Base-by-base conservation (phyloP, 2,888 invertebrate species). In the Orthonevra nobilis region DNA sequence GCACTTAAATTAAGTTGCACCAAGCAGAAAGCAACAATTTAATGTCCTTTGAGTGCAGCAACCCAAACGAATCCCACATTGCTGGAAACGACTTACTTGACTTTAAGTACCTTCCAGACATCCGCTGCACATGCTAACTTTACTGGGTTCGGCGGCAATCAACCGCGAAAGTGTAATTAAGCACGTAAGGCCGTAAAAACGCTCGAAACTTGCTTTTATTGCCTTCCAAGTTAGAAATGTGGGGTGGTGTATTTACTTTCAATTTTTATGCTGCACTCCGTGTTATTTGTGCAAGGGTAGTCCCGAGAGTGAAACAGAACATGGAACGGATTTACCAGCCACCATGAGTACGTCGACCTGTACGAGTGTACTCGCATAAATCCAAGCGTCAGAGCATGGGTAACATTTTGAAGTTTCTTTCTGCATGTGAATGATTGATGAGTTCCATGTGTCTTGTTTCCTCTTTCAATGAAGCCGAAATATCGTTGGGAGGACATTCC, bases 381-480 rank as follows among this genome's bases (percentile, higher is more conserved):
- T n/a, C n/a, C n/a, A n/a, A n/a, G n/a, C n/a, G n/a, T n/a, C n/a
- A n/a, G n/a, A n/a, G n/a, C n/a, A n/a, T n/a, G 30, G 14, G 26
- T n/a, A 7, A 19, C 28, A 7, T 34, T 58, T 50, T 64, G 64
- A 56, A 32, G 54, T 50, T 44, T 52, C 48, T 58, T 17, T 58
- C 56, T 34, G 36, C 15, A 38, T 66, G 46, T 14, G 54, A 66
- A 52, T 73, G 73, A 73, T 73, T 58, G 73, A 73, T 73, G 73
- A 44, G 42, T 28, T 52, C 7, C 34, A 6, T 28, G 28, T 50
- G 66, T 58, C 42, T 66, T 6, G 50, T 42, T 58, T 14, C 0
- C 34, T 61, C 1, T 23, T 10, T 17, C 17, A 3, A 12, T 44
- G 42, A 48, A 48, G 14, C n/a, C 5, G 28, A 48, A 48, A 38